Conservation (phyloP, 2,888 invertebrate species). For the Automeris io region DNA sequence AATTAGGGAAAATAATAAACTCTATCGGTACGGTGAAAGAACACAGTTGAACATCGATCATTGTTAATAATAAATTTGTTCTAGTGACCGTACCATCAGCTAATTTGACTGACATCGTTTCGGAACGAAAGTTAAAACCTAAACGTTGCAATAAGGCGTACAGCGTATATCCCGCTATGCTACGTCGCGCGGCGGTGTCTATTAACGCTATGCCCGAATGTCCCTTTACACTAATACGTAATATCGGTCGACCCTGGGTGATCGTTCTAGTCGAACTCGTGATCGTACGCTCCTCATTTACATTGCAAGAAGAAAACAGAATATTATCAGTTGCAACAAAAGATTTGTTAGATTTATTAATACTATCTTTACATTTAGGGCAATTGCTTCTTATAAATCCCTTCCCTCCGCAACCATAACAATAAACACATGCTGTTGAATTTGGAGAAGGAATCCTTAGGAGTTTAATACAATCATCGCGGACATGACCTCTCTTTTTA, state of each 20-base stretch:
- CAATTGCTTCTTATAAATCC: neutral
- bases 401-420: neutral
- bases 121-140: neutral
- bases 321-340: too few relatives aligned
- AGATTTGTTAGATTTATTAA: too few relatives aligned
- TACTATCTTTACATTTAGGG: conserved; percentile 3
- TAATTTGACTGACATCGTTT: neutral
- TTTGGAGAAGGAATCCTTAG: neutral
- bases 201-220: neutral
- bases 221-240: conserved; percentile 3
- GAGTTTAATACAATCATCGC: neutral
- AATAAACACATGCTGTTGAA: neutral
- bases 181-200: neutral
- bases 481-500: neutral
- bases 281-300: too few relatives aligned
- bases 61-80: neutral
- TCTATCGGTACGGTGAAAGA: neutral
- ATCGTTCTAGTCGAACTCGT: neutral
- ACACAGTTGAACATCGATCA: neutral
- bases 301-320: too few relatives aligned
- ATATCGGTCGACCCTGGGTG: neutral
- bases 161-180: neutral
- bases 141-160: neutral
- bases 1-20: neutral
- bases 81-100: conserved; percentile 2